Percentiles rank a stretch among this genome's conserved stretches.
These are phyloP conservation scores for Salpingus planirostris DNA, from an alignment of 2,888 invertebrate genomes.

Conservation along the genomic window DNA sequence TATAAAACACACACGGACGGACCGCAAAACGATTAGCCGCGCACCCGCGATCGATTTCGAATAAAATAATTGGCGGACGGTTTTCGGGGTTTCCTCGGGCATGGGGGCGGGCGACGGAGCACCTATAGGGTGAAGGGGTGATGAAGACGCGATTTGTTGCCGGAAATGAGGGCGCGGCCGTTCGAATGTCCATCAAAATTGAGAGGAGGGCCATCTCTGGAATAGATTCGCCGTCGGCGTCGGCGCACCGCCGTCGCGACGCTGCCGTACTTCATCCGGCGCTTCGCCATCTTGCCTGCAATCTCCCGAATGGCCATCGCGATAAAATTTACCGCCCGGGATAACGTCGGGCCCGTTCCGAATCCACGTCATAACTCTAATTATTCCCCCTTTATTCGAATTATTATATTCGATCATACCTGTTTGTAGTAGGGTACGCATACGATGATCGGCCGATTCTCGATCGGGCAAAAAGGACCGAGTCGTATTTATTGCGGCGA, in stretches of 20 bases:
- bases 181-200: conserved; percentile 44
- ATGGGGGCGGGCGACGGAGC: too few species aligned
- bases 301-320: conserved; percentile 42
- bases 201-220: conserved; percentile 42
- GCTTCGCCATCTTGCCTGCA: conserved; percentile 40
- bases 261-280: conserved; percentile 17
- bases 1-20: too few species aligned
- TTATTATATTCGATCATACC: too few species aligned
- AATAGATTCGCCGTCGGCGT: conserved; percentile 35
- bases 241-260: conserved; percentile 27
- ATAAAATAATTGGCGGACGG: not conserved
- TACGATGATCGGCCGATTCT: too few species aligned
- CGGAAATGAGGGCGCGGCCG: conserved; percentile 42
- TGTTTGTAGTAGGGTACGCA: too few species aligned
- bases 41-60: not conserved
- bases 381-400: too few species aligned
- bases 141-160: conserved; percentile 39
- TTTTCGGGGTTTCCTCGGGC: too few species aligned
- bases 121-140: conserved; percentile 18
- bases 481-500: conserved; percentile 28
- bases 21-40: too few species aligned
- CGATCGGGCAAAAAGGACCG: conserved; percentile 9
- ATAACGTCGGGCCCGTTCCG: conserved; percentile 23
- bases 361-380: too few species aligned
- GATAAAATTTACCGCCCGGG: conserved; percentile 36